Evolutionary conservation across 2,888 invertebrate genomes (phyloP).

Genomic region (Drosophila infuscata): DNA sequence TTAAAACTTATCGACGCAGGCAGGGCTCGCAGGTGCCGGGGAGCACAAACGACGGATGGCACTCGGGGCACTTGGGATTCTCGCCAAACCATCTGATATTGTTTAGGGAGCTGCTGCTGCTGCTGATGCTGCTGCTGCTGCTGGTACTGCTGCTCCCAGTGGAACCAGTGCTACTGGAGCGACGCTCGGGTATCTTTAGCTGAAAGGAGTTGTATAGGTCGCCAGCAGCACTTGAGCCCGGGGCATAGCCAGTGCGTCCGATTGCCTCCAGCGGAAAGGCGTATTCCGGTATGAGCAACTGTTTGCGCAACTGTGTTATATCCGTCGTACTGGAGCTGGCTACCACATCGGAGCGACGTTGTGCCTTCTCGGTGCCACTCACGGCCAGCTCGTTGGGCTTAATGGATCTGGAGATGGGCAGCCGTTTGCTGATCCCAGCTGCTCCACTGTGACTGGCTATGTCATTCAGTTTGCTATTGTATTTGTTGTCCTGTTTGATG

Average conservation of each 20-base stretch:
- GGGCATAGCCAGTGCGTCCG: slow-evolving; percentile 87
- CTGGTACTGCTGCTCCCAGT: slow-evolving; percentile 36
- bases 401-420: slow-evolving; percentile 80
- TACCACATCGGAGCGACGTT: slow-evolving; percentile 62
- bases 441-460: slow-evolving; percentile 35
- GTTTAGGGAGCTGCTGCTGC: slow-evolving; percentile 39
- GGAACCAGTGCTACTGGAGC: slow-evolving; percentile 61
- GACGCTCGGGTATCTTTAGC: slow-evolving; percentile 86
- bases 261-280: slow-evolving; percentile 87
- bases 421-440: slow-evolving; percentile 36
- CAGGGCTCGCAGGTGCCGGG: slow-evolving; percentile 89
- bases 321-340: slow-evolving; percentile 56
- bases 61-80: slow-evolving; percentile 88
- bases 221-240: slow-evolving; percentile 75
- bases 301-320: slow-evolving; percentile 87
- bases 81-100: slow-evolving; percentile 86
- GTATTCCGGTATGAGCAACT: slow-evolving; percentile 88
- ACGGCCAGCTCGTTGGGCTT: slow-evolving; percentile 70
- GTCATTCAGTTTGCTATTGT: slow-evolving; percentile 53
- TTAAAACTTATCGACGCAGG: slow-evolving; percentile 85
- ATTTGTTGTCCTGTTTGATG: slow-evolving; percentile 35
- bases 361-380: slow-evolving; percentile 74
- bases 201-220: slow-evolving; percentile 88
- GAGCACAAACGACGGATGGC: slow-evolving; percentile 88
- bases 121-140: slow-evolving; percentile 42